A percentile compares a stretch with the other conserved stretches of the same genome.
These are phyloP conservation scores for Aselliscus stoliczkanus DNA, from an alignment of 2,797 vertebrate genomes.

Conservation along the genomic window DNA sequence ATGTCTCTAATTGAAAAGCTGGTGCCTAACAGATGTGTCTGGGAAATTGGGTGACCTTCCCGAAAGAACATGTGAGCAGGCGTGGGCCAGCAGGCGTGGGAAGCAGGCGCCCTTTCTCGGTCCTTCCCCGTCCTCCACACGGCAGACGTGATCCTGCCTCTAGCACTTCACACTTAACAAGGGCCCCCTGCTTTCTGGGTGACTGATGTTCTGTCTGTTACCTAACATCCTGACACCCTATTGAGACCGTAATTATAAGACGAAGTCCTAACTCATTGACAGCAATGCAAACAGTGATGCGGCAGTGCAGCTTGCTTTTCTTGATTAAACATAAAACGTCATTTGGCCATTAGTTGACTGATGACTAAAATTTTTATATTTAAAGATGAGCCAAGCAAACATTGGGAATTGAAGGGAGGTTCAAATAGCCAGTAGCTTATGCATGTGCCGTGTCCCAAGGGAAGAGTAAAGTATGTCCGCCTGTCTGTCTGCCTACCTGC, in stretches of 20 bases:
- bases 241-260: constrained; percentile 54
- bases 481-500: not conserved
- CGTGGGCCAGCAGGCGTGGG: rapidly evolving
- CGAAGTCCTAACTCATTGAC: constrained; percentile 2
- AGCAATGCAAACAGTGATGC: not conserved
- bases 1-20: constrained; percentile 12
- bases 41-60: not conserved
- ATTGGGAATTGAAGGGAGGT: not conserved
- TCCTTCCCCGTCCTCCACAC: not conserved
- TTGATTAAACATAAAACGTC: not conserved
- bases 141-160: not conserved
- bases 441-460: not conserved
- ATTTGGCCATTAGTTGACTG: not conserved
- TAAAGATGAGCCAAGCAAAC: not conserved
- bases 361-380: not conserved
- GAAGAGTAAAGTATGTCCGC: not conserved
- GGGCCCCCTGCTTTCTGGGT: not conserved
- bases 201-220: constrained; percentile 24
- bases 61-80: not conserved
- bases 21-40: not conserved
- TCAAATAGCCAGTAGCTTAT: not conserved
- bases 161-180: not conserved
- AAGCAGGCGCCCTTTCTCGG: rapidly evolving
- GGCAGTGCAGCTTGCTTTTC: not conserved
- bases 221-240: not conserved